These are phyloP conservation scores for Microvelia longipes DNA, from an alignment of 1,140 invertebrate genomes.

Conservation along the genomic window DNA sequence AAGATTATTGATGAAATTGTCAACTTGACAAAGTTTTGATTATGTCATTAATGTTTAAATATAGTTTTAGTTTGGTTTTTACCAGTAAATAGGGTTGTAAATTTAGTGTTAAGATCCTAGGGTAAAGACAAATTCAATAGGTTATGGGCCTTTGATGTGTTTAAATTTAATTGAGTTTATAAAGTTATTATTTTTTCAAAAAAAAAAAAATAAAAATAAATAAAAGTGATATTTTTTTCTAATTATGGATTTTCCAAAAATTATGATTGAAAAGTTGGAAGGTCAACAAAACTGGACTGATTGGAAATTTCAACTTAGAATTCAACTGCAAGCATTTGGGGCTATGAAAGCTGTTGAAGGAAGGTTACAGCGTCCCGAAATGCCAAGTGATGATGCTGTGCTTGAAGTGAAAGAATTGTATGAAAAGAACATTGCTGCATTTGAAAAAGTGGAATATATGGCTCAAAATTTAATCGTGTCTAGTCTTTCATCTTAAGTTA, in stretches of 20 bases:
- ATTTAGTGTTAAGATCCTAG: too few species aligned
- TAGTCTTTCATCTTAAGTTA: not conserved
- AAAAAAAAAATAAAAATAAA: not conserved
- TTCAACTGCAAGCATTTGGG: slow-evolving; percentile 3
- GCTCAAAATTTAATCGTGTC: slow-evolving; percentile 3
- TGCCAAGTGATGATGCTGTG: not conserved
- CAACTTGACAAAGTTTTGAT: too few species aligned
- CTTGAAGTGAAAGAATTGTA: not conserved
- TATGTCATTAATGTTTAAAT: too few species aligned
- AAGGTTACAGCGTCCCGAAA: not conserved
- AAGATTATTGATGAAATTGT: too few species aligned
- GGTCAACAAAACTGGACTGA: slow-evolving; percentile 7
- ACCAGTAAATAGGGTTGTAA: too few species aligned
- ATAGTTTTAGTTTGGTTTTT: too few species aligned
- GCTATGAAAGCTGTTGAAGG: slow-evolving; percentile 5
- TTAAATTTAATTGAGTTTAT: too few species aligned
- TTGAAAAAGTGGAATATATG: not conserved
- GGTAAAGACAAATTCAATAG: too few species aligned
- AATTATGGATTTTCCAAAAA: not conserved
- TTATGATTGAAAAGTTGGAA: slow-evolving; percentile 7
- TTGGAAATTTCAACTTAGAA: slow-evolving; percentile 9
- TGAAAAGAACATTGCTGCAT: slow-evolving; percentile 1
- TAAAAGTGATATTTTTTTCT: not conserved
- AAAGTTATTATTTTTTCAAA: too few species aligned
- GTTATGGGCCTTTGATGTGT: too few species aligned